These are phyloP conservation scores for Rhimphoctona megacephalus DNA, from an alignment of 2,888 invertebrate genomes.

Conservation along the genomic window DNA sequence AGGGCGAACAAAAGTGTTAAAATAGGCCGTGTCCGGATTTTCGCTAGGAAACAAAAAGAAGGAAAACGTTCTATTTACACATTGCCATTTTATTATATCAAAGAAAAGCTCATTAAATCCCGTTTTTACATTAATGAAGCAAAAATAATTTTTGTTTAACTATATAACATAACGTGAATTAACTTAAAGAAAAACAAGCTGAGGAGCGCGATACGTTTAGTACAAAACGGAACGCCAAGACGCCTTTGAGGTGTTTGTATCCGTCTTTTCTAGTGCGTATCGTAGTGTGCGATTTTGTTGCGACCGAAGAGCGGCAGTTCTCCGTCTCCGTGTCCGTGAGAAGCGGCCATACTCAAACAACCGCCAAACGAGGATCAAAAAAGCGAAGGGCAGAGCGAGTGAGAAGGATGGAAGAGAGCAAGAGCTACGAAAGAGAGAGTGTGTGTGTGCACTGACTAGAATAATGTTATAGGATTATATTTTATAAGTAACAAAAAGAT, in stretches of 20 bases:
- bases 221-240: conserved; percentile 37
- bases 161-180: neutral
- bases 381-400: conserved; percentile 53
- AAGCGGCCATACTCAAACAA: conserved; percentile 83
- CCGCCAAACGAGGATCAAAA: conserved; percentile 75
- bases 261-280: neutral
- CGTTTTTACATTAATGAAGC: neutral
- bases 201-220: neutral
- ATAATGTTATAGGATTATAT: conserved; percentile 47
- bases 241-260: conserved; percentile 44
- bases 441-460: conserved; percentile 38
- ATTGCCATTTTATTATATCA: conserved; percentile 16
- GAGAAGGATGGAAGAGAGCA: conserved; percentile 41
- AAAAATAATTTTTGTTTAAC: neutral
- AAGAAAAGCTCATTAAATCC: conserved; percentile 12
- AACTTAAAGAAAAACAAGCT: neutral
- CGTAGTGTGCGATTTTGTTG: conserved; percentile 29
- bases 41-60: conserved; percentile 40
- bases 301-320: conserved; percentile 24
- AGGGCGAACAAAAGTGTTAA: conserved; percentile 41
- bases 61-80: neutral
- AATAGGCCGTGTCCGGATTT: conserved; percentile 57
- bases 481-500: conserved; percentile 33
- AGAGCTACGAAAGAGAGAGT: conserved; percentile 46
- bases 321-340: conserved; percentile 22